Conservation (phyloP, 1,140 invertebrate genomes). For the Bradysia coprophila region DNA sequence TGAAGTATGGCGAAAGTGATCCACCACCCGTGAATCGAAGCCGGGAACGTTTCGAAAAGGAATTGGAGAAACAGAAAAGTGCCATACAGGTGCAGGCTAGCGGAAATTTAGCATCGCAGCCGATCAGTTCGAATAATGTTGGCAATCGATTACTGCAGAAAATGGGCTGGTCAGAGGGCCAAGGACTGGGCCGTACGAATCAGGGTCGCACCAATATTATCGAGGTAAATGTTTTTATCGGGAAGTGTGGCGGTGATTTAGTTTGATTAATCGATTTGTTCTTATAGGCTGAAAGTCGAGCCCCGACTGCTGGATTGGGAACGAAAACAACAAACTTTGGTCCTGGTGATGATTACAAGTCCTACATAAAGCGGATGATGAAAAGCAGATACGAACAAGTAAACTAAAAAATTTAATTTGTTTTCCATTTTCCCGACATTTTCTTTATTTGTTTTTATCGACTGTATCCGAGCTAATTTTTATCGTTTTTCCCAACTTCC, state of each 20-base stretch:
- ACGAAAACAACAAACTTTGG: slow-evolving; percentile 40
- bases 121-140: slow-evolving; percentile 72
- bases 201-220: slow-evolving; percentile 89
- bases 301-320: slow-evolving; percentile 49
- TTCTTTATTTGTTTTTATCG: too few relatives aligned
- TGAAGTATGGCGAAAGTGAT: slow-evolving; percentile 82
- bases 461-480: too few relatives aligned
- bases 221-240: slow-evolving; percentile 32
- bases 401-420: too few relatives aligned
- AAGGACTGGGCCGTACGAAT: slow-evolving; percentile 81
- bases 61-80: slow-evolving; percentile 13
- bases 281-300: slow-evolving; percentile 21
- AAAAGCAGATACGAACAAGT: slow-evolving; percentile 52
- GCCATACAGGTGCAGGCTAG: slow-evolving; percentile 16
- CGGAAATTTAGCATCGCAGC: slow-evolving; percentile 14
- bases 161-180: slow-evolving; percentile 96
- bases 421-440: too few relatives aligned
- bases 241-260: background rate
- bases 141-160: slow-evolving; percentile 89
- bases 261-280: background rate
- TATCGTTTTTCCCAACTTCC: too few relatives aligned
- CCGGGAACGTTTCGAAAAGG: slow-evolving; percentile 45
- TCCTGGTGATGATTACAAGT: slow-evolving; percentile 69
- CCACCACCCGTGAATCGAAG: slow-evolving; percentile 53
- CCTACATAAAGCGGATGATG: slow-evolving; percentile 80